Conservation (phyloP, 2,888 invertebrate species). For the Pteria penguin region DNA sequence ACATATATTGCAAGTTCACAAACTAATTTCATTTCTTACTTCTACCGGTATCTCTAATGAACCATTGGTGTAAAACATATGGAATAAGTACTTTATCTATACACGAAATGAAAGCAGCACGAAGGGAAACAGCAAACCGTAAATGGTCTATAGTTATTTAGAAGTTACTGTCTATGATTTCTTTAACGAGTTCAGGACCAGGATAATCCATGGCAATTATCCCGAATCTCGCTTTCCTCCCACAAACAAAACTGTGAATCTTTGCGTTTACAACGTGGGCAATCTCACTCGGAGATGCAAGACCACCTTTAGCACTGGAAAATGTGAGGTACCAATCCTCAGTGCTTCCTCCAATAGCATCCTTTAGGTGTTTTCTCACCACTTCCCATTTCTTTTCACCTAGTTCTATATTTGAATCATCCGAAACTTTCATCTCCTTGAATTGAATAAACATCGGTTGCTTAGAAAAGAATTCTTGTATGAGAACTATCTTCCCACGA, state of each 20-base stretch:
- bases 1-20: too few species aligned
- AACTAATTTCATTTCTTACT: too few species aligned
- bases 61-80: too few species aligned
- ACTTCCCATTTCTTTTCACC: not conserved
- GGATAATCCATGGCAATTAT: slow-evolving; percentile 19
- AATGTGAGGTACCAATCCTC: not conserved
- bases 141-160: too few species aligned
- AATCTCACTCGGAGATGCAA: not conserved
- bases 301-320: not conserved
- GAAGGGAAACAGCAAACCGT: too few species aligned
- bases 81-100: too few species aligned
- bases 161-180: slow-evolving; percentile 4
- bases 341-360: not conserved
- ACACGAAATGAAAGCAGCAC: too few species aligned
- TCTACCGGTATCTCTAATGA: too few species aligned
- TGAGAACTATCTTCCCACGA: not conserved
- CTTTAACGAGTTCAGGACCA: slow-evolving; percentile 1
- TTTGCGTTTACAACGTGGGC: not conserved
- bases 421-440: not conserved
- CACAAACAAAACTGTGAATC: slow-evolving; percentile 6
- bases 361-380: not conserved
- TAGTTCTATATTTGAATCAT: not conserved
- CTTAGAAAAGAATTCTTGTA: not conserved
- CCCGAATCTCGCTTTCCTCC: not conserved
- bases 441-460: not conserved